Evolutionary conservation across 2,888 invertebrate genomes (phyloP).

Genomic region (Tiphia femorata): DNA sequence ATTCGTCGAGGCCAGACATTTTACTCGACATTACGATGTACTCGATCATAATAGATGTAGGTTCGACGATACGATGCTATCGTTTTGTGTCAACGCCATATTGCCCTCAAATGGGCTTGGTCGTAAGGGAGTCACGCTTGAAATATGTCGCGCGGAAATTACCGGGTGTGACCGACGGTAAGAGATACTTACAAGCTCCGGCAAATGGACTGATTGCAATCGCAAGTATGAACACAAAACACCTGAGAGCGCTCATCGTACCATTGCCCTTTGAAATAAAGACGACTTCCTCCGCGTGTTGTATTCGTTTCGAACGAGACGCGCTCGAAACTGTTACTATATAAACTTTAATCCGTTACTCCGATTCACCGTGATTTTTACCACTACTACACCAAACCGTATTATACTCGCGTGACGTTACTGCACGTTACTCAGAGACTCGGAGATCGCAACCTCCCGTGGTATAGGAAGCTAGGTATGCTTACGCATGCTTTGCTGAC

Average conservation of each 20-base stretch:
- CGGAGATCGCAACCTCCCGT: too few species aligned
- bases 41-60: background rate
- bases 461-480: too few species aligned
- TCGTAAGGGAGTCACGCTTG: conserved; percentile 37
- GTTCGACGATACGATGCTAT: conserved; percentile 1
- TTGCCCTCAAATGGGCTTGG: conserved; percentile 55
- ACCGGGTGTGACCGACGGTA: background rate
- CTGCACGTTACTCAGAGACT: too few species aligned
- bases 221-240: conserved; percentile 46
- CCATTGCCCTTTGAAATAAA: conserved; percentile 46
- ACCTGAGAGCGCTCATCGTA: conserved; percentile 54
- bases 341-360: too few species aligned
- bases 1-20: background rate
- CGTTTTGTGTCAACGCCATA: conserved; percentile 45
- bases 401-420: too few species aligned
- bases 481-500: too few species aligned
- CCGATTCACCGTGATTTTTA: too few species aligned
- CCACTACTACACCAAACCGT: too few species aligned
- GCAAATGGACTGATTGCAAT: conserved; percentile 38
- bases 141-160: conserved; percentile 18
- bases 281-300: too few species aligned
- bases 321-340: too few species aligned
- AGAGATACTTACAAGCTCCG: conserved; percentile 52
- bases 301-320: too few species aligned
- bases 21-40: too few species aligned